Percentiles rank a stretch among this genome's conserved stretches.
phyloP scores from a whole-genome alignment of 2,113 vertebrate species.

The Mus spicilegus region DNA sequence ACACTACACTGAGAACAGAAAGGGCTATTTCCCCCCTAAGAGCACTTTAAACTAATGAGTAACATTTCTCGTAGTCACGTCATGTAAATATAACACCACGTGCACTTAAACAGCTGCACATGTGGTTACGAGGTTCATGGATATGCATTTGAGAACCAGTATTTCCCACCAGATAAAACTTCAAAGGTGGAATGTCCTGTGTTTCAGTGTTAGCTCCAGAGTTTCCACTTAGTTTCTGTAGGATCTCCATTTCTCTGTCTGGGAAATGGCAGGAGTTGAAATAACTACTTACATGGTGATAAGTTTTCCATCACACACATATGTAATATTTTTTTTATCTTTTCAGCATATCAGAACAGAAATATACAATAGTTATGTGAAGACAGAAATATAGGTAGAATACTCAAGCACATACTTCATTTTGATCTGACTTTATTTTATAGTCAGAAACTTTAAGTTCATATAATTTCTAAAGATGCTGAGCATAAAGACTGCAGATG shows the following conservation, averaged over 20 bases:
- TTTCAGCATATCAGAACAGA: not conserved
- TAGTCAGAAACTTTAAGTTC: not conserved
- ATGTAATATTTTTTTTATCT: not conserved
- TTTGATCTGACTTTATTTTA: not conserved
- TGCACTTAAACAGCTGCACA: not conserved
- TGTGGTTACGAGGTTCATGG: not conserved
- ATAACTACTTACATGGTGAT: not conserved
- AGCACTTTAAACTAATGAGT: not conserved
- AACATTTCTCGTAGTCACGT: slow-evolving; percentile 31
- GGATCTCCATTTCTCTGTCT: not conserved
- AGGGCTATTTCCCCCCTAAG: slow-evolving; percentile 57
- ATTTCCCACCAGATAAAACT: not conserved
- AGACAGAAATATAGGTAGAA: not conserved
- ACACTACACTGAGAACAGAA: not conserved
- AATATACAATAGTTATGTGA: not conserved
- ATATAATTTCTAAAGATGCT: not conserved
- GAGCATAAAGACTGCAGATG: not conserved
- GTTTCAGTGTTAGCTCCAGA: not conserved
- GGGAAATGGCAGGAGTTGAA: not conserved
- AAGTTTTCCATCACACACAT: not conserved
- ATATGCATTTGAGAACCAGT: not conserved
- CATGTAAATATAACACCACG: not conserved
- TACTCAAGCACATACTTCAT: not conserved
- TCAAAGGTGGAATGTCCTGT: not conserved
- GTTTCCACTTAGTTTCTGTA: not conserved